Evolutionary conservation across 2,113 vertebrate species (phyloP), one percentile per base, ranked within the genome.

Genomic region (Rhegmatorhina hoffmannsi): DNA sequence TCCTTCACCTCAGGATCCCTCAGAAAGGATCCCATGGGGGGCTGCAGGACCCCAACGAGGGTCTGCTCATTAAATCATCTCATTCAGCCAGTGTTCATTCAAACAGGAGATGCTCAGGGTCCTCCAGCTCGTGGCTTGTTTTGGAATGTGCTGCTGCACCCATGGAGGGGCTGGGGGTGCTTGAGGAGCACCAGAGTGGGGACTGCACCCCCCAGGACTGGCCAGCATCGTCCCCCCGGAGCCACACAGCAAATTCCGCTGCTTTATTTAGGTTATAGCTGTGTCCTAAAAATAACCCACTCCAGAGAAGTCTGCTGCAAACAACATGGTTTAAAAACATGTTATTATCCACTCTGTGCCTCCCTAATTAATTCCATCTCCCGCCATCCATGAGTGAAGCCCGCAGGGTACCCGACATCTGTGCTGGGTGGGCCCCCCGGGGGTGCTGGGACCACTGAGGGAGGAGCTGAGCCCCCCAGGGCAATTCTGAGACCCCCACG

Each of bases 261-360:
- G 83, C 68, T 92, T 90, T 78, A 83, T 95, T 86, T 94, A 89
- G 72, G 74, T 85, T 83, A 75, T 36, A 89, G 87, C 73, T 31
- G 7, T 17, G 14, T 26, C 80, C 96, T 94, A 94, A 85, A 95
- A 96, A 95, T 94, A 94, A 92, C 64, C 76, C 62, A 64, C 81
- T 74, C 83, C 31, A 33, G 78, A 84, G 84, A 82, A 75, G 59
- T 62, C 89, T 80, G 86, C 85, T 60, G 76, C 91, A 69, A 82
- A 78, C 85, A 87, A 46, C 87, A 46, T 1, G 26, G 84, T 90
- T 93, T 94, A 90, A 92, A 92, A 94, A 55, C 85, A 53, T 86
- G 59, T 96, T 80, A 95, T 95, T 97, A 96, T 92, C 92, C 85
- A 91, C 90, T 93, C 95, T 84, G 85, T 84, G 85, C 70, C 62